Base-by-base conservation (phyloP, 2,888 invertebrate species). In the Biston betularia region DNA sequence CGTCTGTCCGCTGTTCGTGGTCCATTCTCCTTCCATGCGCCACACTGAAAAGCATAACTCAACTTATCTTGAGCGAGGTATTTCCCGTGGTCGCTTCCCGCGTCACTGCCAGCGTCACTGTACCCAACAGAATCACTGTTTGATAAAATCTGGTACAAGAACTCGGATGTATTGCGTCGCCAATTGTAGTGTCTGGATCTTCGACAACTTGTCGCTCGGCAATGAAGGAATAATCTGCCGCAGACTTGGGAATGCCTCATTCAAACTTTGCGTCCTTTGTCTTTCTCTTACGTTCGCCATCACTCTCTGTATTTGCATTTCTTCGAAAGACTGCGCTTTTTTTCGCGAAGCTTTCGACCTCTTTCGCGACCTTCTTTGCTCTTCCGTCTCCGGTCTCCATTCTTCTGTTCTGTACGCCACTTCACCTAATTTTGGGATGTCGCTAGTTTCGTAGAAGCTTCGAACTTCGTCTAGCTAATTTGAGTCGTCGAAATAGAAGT, bases 251-350 rank as follows among this genome's bases (percentile, higher is more conserved):
- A 99, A 99, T 0, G 99, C 99, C 81, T 98, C 98, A 94, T 99
- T 99, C 73, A 99, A 93, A 77, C 97, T 98, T 88, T 98, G 98
- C 63, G 99, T 99, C 60, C 99, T 94, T 83, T 98, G 97, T 7
- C 99, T 94, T 85, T 99, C 99, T n/a, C 99, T 94, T 6, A 99
- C 98, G 90, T 99, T 99, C 0, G 99, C 99, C 96, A 99, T 96
- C 59, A 97, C 96, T 62, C 98, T 92, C 82, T 98, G 98, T 74
- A 95, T 96, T 81, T 98, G 97, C 75, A 97, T 94, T 75, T 98
- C 98, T 77, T 97, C 97, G 84, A 94, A 95, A 6, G 95, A 95
- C 74, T 96, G 96, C 0, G 95, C 93, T 70, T 95, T 94, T 85
- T 95, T 96, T 70, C 96, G 87, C 7, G 96, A 89, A 5, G 92